Conservation (phyloP, 2,888 invertebrate species). For the Rhopalosiphum nymphaeae region DNA sequence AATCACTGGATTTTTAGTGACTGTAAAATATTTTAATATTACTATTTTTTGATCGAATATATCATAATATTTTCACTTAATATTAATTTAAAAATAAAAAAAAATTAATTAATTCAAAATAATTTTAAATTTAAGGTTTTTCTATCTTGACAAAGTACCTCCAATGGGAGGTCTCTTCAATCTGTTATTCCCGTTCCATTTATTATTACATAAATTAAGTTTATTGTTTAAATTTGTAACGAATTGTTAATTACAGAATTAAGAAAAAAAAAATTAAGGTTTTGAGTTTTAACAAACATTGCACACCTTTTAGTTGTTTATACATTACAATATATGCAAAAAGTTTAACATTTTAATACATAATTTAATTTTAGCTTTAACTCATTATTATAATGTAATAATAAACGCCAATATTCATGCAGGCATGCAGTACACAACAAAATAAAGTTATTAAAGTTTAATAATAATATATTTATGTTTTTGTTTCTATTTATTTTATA, state of each 20-base stretch:
- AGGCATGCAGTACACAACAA: neutral
- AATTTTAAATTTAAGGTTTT: no score
- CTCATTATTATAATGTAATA: neutral
- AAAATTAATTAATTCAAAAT: no score
- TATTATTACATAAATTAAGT: no score
- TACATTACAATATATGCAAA: neutral
- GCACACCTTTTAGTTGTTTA: neutral
- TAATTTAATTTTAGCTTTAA: neutral
- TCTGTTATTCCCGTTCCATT: no score
- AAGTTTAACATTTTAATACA: neutral
- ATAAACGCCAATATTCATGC: neutral
- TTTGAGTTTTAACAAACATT: neutral
- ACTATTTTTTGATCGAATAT: neutral
- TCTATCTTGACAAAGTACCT: no score
- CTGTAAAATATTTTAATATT: neutral
- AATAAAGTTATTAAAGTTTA: neutral
- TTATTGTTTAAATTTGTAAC: no score
- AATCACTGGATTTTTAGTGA: neutral
- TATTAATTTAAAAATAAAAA: neutral
- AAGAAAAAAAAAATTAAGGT: neutral
- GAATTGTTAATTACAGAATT: no score
- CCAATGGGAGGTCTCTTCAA: no score
- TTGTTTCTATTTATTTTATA: neutral
- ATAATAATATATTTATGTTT: neutral
- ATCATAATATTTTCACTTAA: neutral